Percentiles rank a stretch among this genome's conserved stretches.
These are phyloP conservation scores for Ophthalmolycus amberensis DNA, from an alignment of 2,113 vertebrate species.

Conservation along the genomic window DNA sequence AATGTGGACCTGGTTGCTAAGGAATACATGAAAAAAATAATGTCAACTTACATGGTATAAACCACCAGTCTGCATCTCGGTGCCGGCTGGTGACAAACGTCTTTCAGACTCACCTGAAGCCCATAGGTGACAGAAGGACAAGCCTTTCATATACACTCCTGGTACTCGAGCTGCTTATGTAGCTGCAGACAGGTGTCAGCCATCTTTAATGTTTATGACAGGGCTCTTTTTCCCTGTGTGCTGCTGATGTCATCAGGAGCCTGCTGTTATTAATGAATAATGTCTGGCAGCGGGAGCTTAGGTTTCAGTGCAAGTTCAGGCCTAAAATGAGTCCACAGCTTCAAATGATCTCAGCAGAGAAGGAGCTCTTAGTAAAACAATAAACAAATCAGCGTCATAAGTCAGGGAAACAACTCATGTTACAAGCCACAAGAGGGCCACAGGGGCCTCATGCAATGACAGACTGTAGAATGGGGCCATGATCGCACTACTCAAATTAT, in stretches of 20 bases:
- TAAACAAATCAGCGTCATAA: constrained; percentile 72
- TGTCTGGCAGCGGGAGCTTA: constrained; percentile 54
- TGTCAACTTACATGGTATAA: constrained; percentile 4
- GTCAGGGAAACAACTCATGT: constrained; percentile 32
- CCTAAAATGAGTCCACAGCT: constrained; percentile 50
- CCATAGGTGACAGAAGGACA: constrained; percentile 10
- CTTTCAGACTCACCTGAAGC: constrained; percentile 55
- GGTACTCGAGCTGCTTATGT: constrained; percentile 23
- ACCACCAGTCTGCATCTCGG: not conserved
- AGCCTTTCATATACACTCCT: not conserved
- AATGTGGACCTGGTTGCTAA: constrained; percentile 1
- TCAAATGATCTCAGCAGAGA: constrained; percentile 56
- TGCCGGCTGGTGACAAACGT: constrained; percentile 46
- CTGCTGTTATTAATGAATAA: constrained; percentile 69
- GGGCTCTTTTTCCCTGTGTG: constrained; percentile 34
- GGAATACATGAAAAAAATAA: not conserved
- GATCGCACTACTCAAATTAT: not conserved
- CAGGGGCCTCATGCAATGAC: constrained; percentile 46
- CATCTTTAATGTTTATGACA: constrained; percentile 73
- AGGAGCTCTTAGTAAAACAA: constrained; percentile 66
- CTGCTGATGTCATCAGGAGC: constrained; percentile 67
- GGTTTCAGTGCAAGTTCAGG: constrained; percentile 53
- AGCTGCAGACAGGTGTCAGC: constrained; percentile 75
- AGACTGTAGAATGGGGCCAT: constrained; percentile 33
- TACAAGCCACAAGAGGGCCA: constrained; percentile 41